Evolutionary conservation across 2,888 invertebrate genomes (phyloP), one percentile per base, ranked within the genome.

Genomic region (Calliphora vomitoria): DNA sequence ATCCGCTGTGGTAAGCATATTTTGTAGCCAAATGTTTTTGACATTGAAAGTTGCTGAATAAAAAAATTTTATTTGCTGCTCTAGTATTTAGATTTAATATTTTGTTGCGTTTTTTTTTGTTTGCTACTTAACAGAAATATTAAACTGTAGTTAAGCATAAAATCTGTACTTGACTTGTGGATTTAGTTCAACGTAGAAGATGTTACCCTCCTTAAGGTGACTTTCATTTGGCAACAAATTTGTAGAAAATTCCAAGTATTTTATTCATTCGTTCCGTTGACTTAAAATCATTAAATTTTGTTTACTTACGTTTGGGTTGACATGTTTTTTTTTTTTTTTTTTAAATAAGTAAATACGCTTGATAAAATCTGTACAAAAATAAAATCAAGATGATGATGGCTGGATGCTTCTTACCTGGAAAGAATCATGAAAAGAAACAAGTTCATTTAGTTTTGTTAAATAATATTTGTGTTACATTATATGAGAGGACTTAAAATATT

Each of bases 101-200:
- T 50, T 68, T 62, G 44, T 76, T 44, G 31, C 1, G 3, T 71
- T 41, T 25, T 8, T 68, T 50, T 35, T 79, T 41, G 2, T 64
- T 62, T 53, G 31, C 4, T 53, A 38, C 35, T 82, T 50, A 20
- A 18, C n/a, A 80, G 35, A 64, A n/a, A 80, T 55, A 13, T 79
- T 72, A 85, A 69, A 62, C 50, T 13, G 15, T 79, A 50, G 25
- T 83, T 75, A 76, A 71, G 35, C 44, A 44, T 15, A 60, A 71
- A 76, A 76, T 87, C 81, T 81, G 71, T 64, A 84, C 87, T 84
- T 87, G 87, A 81, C 80, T 84, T 81, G 74, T 81, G 55, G 31
- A 76, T 81, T 75, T 18, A 58, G 69, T 76, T 41, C 68, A 82
- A n/a, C 20, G 6, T 38, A 13, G n/a, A 47, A 13, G 11, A 44